These are phyloP conservation scores for Hucho hucho DNA, from an alignment of 2,113 vertebrate genomes.

Conservation along the genomic window DNA sequence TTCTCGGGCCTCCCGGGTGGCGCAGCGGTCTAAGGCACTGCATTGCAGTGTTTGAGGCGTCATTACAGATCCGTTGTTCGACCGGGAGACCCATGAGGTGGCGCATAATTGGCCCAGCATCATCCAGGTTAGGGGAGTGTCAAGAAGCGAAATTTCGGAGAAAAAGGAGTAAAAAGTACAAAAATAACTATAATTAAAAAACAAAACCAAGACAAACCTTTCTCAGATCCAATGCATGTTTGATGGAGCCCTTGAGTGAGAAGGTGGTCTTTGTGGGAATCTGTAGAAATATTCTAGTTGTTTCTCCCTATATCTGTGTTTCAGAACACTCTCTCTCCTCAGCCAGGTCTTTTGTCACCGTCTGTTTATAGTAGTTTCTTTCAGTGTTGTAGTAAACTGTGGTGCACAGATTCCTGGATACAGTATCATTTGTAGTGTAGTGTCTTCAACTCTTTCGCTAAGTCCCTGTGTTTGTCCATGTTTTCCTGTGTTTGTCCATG, in stretches of 20 bases:
- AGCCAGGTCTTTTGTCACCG: conserved; percentile 9
- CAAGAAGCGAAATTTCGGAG: no score
- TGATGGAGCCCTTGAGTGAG: background rate
- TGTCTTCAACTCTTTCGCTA: background rate
- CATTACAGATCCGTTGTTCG: no score
- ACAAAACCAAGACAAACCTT: background rate
- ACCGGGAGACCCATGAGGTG: no score
- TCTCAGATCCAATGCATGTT: background rate
- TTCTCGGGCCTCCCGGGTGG: background rate
- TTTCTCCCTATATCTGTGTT: conserved; percentile 17
- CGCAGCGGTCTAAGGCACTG: no score
- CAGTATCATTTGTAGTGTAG: background rate
- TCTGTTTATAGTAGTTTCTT: conserved; percentile 18
- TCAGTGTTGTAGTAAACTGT: background rate
- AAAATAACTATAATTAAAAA: no score
- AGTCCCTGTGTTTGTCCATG: conserved; percentile 20
- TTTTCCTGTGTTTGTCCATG: conserved; percentile 1
- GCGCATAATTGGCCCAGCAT: no score
- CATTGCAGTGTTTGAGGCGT: no score
- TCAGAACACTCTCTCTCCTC: conserved; percentile 16
- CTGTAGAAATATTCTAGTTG: conserved; percentile 16
- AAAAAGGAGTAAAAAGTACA: no score
- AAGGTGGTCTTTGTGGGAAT: background rate
- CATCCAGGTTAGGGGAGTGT: no score
- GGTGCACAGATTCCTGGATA: background rate